Conservation (phyloP, 2,888 invertebrate species). For the Ormyrus labotus region DNA sequence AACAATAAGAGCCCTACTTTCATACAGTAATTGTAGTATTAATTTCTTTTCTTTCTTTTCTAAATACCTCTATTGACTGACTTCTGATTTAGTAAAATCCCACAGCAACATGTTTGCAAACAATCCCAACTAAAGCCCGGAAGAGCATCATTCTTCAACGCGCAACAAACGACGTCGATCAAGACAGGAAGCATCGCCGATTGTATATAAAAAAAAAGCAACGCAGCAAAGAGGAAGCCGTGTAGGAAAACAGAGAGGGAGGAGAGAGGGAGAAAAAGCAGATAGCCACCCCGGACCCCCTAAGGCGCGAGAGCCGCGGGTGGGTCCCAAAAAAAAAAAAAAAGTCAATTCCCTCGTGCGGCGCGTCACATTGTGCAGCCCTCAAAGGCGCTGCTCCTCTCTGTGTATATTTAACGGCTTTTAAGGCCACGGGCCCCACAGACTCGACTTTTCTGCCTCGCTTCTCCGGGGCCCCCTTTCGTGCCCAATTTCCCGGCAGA, state of each 20-base stretch:
- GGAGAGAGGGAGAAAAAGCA: background rate
- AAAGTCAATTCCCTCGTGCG: slow-evolving; percentile 64
- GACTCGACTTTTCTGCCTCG: slow-evolving; percentile 37
- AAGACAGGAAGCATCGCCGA: no score
- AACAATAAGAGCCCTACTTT: no score
- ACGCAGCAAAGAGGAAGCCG: background rate
- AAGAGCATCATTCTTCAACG: no score
- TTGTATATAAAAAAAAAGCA: no score
- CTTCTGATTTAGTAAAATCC: no score
- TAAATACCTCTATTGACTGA: no score
- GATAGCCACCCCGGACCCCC: slow-evolving; percentile 66
- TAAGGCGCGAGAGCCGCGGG: slow-evolving; percentile 65
- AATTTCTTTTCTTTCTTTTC: no score
- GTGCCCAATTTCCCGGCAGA: slow-evolving; percentile 64
- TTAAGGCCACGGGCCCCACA: slow-evolving; percentile 59
- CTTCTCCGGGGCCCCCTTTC: slow-evolving; percentile 56
- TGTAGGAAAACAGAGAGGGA: background rate
- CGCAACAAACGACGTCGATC: no score
- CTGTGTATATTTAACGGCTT: slow-evolving; percentile 70
- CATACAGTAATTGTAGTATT: no score
- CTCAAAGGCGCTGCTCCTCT: slow-evolving; percentile 63
- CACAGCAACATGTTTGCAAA: no score
- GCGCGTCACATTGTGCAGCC: slow-evolving; percentile 69
- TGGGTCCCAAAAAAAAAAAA: slow-evolving; percentile 61
- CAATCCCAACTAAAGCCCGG: no score